Base-by-base conservation (phyloP, 2,113 vertebrate species). In the Vanacampus margaritifer region DNA sequence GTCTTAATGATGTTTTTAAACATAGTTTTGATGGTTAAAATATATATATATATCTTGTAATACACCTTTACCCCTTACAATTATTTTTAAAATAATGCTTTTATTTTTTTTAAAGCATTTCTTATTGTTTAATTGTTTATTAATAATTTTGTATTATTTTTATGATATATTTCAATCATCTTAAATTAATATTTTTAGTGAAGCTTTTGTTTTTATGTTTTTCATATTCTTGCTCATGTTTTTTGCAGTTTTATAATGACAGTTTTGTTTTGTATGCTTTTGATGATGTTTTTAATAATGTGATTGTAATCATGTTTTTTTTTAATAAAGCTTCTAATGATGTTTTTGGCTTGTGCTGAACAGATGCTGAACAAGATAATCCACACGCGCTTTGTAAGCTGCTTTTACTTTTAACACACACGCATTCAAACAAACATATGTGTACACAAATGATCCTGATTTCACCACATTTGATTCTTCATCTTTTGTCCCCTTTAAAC, bases 281-380 rank as follows among this genome's bases (percentile, higher is more conserved):
- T 23, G 1, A 32, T 8, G 32, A 23, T 43, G 35, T 32, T 24
- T 41, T 24, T 36, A 41, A 50, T 11, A 59, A 21, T n/a, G n/a
- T 5, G 12, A 8, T 62, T 68, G 32, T 64, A 66, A 50, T 45
- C 26, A 56, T 26, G 26, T 14, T 0, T 41, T 36, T 19, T 61
- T 24, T 28, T 56, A 56, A 56, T 56, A 56, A 56, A 16, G 26
- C 53, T 56, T 32, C 59, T 17, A 64, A 56, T 54, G 56, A 65
- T 69, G 67, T 32, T 32, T 73, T 57, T 65, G 69, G 71, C 73
- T 82, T 77, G 71, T 36, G 19, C 12, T 19, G 57, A 36, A 24
- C 79, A 61, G 79, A 68, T 65, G 63, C 39, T 23, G 36, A 76
- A 59, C 73, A 68, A 39, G 60, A 76, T 79, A 80, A 80, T 84